phyloP scores from a whole-genome alignment of 2,113 vertebrate species.

The Pelusios castaneus region DNA sequence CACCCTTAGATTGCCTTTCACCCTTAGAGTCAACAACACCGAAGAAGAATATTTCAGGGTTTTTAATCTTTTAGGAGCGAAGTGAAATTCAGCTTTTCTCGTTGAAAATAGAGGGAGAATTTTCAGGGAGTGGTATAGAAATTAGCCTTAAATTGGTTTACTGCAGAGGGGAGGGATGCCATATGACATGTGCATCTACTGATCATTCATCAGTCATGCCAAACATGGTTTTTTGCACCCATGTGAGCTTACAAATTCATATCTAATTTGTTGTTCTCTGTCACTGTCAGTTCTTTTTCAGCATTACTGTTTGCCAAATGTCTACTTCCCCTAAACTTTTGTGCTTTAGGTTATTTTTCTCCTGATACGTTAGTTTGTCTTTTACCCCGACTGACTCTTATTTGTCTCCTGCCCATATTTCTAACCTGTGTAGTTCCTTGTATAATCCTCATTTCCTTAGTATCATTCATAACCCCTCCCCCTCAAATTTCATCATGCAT shows the following conservation, averaged over 20 bases:
- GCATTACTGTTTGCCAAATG: not conserved
- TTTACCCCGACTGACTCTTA: not conserved
- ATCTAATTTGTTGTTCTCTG: not conserved
- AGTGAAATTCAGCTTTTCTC: not conserved
- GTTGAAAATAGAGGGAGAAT: not conserved
- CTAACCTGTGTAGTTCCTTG: not conserved
- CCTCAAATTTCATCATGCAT: not conserved
- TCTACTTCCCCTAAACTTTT: not conserved
- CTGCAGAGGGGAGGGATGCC: not conserved
- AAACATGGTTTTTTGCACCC: not conserved
- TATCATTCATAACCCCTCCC: not conserved
- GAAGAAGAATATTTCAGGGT: not conserved
- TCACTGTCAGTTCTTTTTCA: not conserved
- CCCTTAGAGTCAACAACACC: not conserved
- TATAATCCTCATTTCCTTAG: not conserved
- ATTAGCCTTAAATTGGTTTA: not conserved
- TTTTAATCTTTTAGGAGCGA: not conserved
- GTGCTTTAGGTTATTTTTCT: not conserved
- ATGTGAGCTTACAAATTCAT: not conserved
- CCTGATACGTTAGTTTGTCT: not conserved
- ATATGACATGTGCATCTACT: not conserved
- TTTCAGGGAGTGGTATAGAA: constrained; percentile 7
- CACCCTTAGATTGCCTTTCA: not conserved
- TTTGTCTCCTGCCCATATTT: not conserved
- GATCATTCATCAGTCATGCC: not conserved